These are phyloP conservation scores for Crax fasciolata DNA, from an alignment of 2,797 vertebrate genomes.

Conservation along the genomic window DNA sequence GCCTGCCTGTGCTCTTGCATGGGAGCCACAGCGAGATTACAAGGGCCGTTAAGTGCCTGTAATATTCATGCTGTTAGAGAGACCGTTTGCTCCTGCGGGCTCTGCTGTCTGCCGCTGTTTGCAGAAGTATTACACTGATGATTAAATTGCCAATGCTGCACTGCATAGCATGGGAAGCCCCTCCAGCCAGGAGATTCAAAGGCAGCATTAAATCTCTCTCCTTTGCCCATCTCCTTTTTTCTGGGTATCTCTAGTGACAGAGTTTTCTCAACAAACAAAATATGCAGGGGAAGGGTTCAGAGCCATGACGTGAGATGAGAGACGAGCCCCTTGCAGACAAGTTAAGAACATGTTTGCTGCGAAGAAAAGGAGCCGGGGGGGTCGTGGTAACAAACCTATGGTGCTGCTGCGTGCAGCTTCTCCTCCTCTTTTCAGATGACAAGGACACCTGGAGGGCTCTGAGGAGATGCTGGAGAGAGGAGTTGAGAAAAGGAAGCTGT, in stretches of 20 bases:
- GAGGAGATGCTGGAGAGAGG: not conserved
- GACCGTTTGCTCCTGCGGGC: slow-evolving; percentile 51
- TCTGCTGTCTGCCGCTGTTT: slow-evolving; percentile 61
- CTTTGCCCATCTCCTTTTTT: not conserved
- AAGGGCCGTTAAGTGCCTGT: slow-evolving; percentile 78
- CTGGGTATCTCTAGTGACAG: not conserved
- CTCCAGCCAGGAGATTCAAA: slow-evolving; percentile 13
- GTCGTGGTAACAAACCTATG: not conserved
- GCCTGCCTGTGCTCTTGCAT: slow-evolving; percentile 63
- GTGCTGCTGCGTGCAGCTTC: not conserved
- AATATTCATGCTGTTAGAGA: slow-evolving; percentile 62
- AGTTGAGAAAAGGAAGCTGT: not conserved
- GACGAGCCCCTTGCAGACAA: not conserved
- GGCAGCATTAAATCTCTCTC: not conserved
- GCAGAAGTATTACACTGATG: slow-evolving; percentile 37
- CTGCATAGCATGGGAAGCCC: slow-evolving; percentile 34
- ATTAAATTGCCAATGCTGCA: slow-evolving; percentile 64
- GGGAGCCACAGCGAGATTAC: slow-evolving; percentile 75
- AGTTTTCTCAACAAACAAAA: not conserved
- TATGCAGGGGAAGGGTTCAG: not conserved
- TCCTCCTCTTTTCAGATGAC: not conserved
- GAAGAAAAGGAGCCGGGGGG: not conserved
- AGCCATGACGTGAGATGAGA: not conserved
- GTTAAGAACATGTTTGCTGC: not conserved
- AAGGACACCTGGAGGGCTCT: slow-evolving; percentile 11